Percentiles rank a stretch among this genome's conserved stretches.
These are phyloP conservation scores for Sternotherus odoratus DNA, from an alignment of 2,797 vertebrate species.

Conservation along the genomic window DNA sequence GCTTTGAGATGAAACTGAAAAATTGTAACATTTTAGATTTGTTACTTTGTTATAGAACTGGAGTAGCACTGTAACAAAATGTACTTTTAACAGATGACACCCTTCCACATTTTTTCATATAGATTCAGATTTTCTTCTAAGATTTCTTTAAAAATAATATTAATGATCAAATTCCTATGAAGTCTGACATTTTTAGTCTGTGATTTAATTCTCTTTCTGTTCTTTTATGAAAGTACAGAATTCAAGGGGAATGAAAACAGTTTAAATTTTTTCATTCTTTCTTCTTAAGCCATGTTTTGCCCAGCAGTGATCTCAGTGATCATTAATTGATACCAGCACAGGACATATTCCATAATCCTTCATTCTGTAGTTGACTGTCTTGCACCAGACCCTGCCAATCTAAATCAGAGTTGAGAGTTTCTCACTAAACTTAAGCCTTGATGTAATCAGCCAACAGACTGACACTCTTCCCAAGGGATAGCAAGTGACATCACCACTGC, in stretches of 20 bases:
- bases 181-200: neutral
- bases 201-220: constrained; percentile 1
- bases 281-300: neutral
- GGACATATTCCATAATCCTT: neutral
- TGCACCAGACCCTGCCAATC: neutral
- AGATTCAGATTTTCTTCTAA: neutral
- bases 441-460: neutral
- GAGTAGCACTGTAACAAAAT: constrained; percentile 7
- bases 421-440: neutral
- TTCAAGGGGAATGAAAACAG: constrained; percentile 5
- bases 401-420: constrained; percentile 6
- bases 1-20: constrained; percentile 32
- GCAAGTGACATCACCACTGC: neutral
- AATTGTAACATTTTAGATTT: constrained; percentile 37
- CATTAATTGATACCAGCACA: constrained; percentile 6
- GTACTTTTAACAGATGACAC: constrained; percentile 27
- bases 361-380: constrained; percentile 26
- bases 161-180: neutral
- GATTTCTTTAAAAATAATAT: constrained; percentile 27
- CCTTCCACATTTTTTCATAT: neutral
- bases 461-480: neutral
- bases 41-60: constrained; percentile 32
- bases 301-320: neutral
- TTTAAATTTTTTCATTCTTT: neutral
- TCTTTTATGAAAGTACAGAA: constrained; percentile 23